Conservation (phyloP, 2,113 vertebrate species). For the Brienomyrus brachyistius region DNA sequence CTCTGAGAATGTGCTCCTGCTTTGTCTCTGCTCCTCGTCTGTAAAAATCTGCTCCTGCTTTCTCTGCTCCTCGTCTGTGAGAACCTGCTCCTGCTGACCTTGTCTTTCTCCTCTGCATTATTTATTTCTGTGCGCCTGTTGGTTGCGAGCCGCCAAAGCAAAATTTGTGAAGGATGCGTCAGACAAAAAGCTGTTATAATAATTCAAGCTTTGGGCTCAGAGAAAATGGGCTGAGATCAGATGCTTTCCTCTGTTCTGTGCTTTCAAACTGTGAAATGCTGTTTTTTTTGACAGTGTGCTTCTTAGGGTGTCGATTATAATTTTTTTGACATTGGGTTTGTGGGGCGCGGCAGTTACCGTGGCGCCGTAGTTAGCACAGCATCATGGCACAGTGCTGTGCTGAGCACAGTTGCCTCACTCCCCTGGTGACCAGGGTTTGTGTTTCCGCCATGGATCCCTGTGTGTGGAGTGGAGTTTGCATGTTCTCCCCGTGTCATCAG, state of each 20-base stretch:
- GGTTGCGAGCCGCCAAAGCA: not conserved
- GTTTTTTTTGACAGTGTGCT: not conserved
- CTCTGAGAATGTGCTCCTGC: not conserved
- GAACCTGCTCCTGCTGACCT: constrained; percentile 31
- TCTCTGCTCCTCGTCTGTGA: not conserved
- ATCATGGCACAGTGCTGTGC: too few relatives aligned
- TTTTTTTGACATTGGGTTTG: not conserved
- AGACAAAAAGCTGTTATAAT: not conserved
- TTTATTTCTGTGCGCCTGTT: not conserved
- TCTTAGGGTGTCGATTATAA: not conserved
- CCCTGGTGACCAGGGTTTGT: too few relatives aligned
- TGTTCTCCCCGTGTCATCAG: too few relatives aligned
- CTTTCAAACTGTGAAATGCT: not conserved
- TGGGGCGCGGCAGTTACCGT: not conserved
- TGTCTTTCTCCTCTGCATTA: constrained; percentile 12
- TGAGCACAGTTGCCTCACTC: too few relatives aligned
- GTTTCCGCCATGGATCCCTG: too few relatives aligned
- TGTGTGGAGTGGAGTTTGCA: too few relatives aligned
- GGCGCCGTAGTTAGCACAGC: not conserved
- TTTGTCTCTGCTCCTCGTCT: not conserved
- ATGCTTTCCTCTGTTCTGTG: not conserved
- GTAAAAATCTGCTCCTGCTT: too few relatives aligned
- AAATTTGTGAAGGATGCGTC: not conserved
- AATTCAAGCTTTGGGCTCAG: not conserved
- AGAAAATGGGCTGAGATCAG: not conserved